These are phyloP conservation scores for Caiman crocodilus DNA, from an alignment of 2,797 vertebrate genomes.

Conservation along the genomic window DNA sequence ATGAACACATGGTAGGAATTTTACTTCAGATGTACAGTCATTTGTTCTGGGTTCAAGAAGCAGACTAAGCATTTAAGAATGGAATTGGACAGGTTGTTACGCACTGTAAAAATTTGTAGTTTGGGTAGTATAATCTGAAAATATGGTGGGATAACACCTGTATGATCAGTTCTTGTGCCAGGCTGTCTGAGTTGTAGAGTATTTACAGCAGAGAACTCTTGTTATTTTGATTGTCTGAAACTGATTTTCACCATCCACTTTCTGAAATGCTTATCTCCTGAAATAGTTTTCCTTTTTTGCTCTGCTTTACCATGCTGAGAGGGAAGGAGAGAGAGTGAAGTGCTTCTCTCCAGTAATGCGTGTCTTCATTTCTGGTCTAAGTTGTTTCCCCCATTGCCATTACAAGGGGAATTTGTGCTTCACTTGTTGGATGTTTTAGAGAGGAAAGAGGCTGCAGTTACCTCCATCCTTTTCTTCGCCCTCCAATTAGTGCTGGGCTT, in stretches of 20 bases:
- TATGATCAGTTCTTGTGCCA: background rate
- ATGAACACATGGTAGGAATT: background rate
- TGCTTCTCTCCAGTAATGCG: background rate
- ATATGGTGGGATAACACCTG: background rate
- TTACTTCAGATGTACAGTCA: background rate
- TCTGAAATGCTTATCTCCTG: background rate
- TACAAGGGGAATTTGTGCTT: background rate
- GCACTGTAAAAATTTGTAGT: background rate
- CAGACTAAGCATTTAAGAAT: background rate
- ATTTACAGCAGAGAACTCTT: background rate
- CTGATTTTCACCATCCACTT: background rate
- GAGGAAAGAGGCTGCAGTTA: background rate
- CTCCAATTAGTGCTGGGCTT: background rate
- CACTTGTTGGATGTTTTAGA: background rate
- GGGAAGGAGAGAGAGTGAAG: background rate
- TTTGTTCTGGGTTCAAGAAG: slow-evolving; percentile 10
- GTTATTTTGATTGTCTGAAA: background rate
- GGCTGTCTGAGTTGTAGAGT: background rate
- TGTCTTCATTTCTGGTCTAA: background rate
- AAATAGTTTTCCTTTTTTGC: background rate
- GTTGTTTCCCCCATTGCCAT: background rate
- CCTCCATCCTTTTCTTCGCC: background rate
- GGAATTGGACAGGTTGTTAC: background rate
- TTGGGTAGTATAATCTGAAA: background rate
- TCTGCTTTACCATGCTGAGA: background rate